phyloP scores from a whole-genome alignment of 2,797 vertebrate species.

The Oceanodroma leucorhoa region DNA sequence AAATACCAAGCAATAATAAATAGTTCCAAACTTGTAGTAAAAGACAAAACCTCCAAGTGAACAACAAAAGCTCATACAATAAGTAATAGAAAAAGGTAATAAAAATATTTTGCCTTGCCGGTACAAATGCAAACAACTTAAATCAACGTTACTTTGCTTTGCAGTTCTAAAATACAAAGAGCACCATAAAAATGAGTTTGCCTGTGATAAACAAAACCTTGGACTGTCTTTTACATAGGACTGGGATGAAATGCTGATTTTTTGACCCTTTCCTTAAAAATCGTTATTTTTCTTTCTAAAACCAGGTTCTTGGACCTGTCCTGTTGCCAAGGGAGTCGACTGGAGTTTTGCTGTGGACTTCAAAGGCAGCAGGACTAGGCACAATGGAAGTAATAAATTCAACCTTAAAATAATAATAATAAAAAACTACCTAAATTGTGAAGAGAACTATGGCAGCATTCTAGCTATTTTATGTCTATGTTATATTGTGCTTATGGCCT shows the following conservation, averaged over 20 bases:
- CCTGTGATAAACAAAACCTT: conserved; percentile 73
- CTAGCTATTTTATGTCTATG: conserved; percentile 38
- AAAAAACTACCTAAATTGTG: conserved; percentile 17
- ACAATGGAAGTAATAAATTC: conserved; percentile 48
- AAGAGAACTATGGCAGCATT: conserved; percentile 49
- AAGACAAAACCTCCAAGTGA: conserved; percentile 85
- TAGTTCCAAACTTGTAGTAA: conserved; percentile 87
- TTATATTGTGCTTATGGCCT: conserved; percentile 73
- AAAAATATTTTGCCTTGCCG: conserved; percentile 85
- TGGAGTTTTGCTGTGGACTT: conserved; percentile 22
- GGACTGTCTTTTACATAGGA: conserved; percentile 68
- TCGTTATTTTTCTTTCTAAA: background rate
- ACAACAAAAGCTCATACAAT: conserved; percentile 86
- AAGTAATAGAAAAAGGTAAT: conserved; percentile 86
- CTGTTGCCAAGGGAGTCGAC: background rate
- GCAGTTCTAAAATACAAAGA: conserved; percentile 81
- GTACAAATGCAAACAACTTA: conserved; percentile 85
- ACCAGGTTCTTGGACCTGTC: background rate
- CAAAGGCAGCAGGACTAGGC: conserved; percentile 26
- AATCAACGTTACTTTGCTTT: conserved; percentile 79
- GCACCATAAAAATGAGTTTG: conserved; percentile 81
- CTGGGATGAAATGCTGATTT: conserved; percentile 73
- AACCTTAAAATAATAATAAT: conserved; percentile 29
- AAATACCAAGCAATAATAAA: conserved; percentile 88
- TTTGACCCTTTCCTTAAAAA: conserved; percentile 55